Evolutionary conservation across 2,888 invertebrate genomes (phyloP), one percentile per base, ranked within the genome.

Genomic region (Epistrophella euchroma): DNA sequence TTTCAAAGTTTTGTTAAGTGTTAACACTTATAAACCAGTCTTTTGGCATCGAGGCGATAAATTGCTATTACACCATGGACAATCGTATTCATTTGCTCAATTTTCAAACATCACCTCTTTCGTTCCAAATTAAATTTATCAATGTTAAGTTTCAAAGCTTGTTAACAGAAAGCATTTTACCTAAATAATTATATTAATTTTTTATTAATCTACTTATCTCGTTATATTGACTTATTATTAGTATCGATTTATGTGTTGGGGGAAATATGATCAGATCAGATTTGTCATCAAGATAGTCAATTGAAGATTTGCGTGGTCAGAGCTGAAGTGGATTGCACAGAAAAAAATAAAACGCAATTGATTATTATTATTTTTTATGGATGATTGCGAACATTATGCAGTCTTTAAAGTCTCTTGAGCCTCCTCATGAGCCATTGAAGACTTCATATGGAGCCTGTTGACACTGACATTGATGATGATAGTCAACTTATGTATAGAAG

Each of bases 381-480:
- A 83, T 62, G 77, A 64, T 68, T 22, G 19, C 13, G 22, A 15
- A 17, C 37, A 60, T 60, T 50, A 72, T 64, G 50, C 55, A 79
- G 45, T 40, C 40, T 40, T 40, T 15, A 43, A 13, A 43, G n/a
- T 43, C n/a, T 43, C 43, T 43, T 45, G 52, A 52, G 25, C 43
- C 32, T 11, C 25, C 55, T 73, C 66, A 77, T 78, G 62, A 37
- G 68, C 70, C 78, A 78, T 13, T 2, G 4, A 40, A 70, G 45
- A 72, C 28, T 28, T 55, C 25, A 40, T 19, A 70, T 45, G 55
- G 66, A 55, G 35, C 52, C n/a, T 50, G 22, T 37, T 68, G 85
- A 85, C 75, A 81, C 45, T 81, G 80, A 81, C 85, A 85, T 81
- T 81, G 76, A 81, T 81, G 81, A 85, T 81, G 76, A 85, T 81